Evolutionary conservation across 2,888 invertebrate species (phyloP).

Genomic region (Nymphalis c-album): DNA sequence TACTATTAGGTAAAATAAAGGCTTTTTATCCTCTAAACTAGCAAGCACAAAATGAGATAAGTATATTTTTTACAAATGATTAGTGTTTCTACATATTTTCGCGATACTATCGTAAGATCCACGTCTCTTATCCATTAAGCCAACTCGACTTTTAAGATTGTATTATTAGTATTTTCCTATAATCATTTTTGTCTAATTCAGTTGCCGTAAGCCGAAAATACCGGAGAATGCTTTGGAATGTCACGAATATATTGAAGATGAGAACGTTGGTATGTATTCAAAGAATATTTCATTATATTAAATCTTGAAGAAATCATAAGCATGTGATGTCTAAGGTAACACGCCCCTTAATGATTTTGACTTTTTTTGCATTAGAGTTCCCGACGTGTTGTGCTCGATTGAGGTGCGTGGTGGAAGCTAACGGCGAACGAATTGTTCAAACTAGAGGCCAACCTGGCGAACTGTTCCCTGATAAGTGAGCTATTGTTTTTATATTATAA

Average conservation of each 20-base stretch:
- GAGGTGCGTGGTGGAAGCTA: slow-evolving; percentile 73
- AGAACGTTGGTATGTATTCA: slow-evolving; percentile 64
- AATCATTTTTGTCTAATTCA: slow-evolving; percentile 42
- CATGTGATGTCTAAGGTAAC: background rate
- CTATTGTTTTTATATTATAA: background rate
- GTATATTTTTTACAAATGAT: too few relatives aligned
- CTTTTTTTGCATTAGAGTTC: slow-evolving; percentile 55
- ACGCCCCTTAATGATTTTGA: too few relatives aligned
- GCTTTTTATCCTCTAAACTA: too few relatives aligned
- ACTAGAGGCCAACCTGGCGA: slow-evolving; percentile 76
- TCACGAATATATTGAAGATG: slow-evolving; percentile 77
- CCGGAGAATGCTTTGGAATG: slow-evolving; percentile 77
- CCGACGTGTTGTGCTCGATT: slow-evolving; percentile 75
- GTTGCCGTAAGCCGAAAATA: slow-evolving; percentile 76
- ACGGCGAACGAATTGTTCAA: slow-evolving; percentile 74
- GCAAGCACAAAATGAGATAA: too few relatives aligned
- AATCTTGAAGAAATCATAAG: too few relatives aligned
- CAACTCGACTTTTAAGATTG: too few relatives aligned
- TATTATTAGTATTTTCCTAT: background rate
- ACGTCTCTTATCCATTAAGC: too few relatives aligned
- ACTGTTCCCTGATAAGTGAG: slow-evolving; percentile 76
- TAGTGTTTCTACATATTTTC: too few relatives aligned
- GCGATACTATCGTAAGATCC: too few relatives aligned
- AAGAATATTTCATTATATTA: background rate
- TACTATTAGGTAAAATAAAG: too few relatives aligned